Evolutionary conservation across 2,113 vertebrate species (phyloP), one percentile per base, ranked within the genome.

Genomic region (Lophochroa leadbeateri): DNA sequence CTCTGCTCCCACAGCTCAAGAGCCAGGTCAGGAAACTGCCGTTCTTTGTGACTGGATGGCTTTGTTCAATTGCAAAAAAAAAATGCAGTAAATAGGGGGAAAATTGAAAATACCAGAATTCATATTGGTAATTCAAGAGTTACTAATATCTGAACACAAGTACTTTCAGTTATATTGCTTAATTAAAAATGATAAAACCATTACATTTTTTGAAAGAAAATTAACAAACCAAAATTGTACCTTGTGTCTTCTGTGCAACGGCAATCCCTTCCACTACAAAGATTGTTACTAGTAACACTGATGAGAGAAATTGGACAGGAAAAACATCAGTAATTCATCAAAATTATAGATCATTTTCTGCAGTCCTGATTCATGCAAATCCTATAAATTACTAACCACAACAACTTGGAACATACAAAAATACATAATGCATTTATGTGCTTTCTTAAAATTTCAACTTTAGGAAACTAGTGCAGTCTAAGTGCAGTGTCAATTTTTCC

Each of bases 171-270:
- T 92, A 33, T 7, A 76, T 10, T 50, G 18, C 35, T 93, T 50
- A 72, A 63, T 93, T 50, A 72, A 63, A 63, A 84, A 46, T 52
- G 27, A 50, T 11, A 86, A 83, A 94, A 47, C 21, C 12, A 1
- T 80, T 75, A 35, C 0, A 47, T 29, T 90, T 94, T 79, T 78
- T 53, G 17, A 88, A 72, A 91, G 35, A 89, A 92, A 92, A 80
- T 49, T 3, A 82, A 43, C 50, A 65, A 76, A 43, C 12, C 41
- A 67, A 69, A 89, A 82, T 60, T 55, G 76, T 98, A 99, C 99
- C 99, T 99, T 98, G 99, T 67, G 98, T 99, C 98, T 99, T 99
- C 97, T 99, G 99, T 70, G 99, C 99, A 98, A 99, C 96, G 9
- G 99, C 98, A 83, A 99, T 99, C 39, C 98, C 99, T 97, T 99